Evolutionary conservation across 2,888 invertebrate species (phyloP), one percentile per base, ranked within the genome.

Genomic region (Limnephilus marmoratus): DNA sequence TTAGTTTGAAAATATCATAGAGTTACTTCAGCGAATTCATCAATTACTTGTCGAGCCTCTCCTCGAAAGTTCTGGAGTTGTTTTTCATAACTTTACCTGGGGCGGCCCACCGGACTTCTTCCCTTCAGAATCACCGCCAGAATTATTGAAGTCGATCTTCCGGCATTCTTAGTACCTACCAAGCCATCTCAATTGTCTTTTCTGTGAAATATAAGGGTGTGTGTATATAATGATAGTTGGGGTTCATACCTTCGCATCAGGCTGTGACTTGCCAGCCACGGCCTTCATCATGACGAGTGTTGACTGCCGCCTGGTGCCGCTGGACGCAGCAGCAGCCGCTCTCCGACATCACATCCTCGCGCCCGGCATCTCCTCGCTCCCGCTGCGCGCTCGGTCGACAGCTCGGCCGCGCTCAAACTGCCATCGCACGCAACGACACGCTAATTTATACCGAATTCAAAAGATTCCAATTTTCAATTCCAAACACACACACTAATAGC

Each of bases 231-330:
- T 18, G 24, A 15, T 15, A 15, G 1, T 82, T 82, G 15, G 7
- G 29, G 83, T 37, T 37, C 53, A 13, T 90, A 92, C 92, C 92
- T 92, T 92, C 41, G 92, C 91, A 82, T 92, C 92, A 89, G 89
- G 91, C 91, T 89, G 91, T 24, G 92, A 81, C 90, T 92, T 92
- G 83, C 91, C 81, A 89, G 91, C 83, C 80, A 86, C 90, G 68
- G 91, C 90, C 91, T 90, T 92, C 92, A 92, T 91, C 91, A 91
- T 92, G 92, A 91, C 92, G 90, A 91, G 82, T 45, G 91, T 90
- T 9, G 91, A 90, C 41, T 89, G 89, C 85, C 91, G 83, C 85
- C 90, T 45, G 81, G 53, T 87, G 90, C 53, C 92, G 80, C 85
- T 87, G 87, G 91, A 89, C 68, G 91, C 90, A 49, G 91, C 91